phyloP scores from a whole-genome alignment of 2,113 vertebrate genomes.

The Pteronura brasiliensis region DNA sequence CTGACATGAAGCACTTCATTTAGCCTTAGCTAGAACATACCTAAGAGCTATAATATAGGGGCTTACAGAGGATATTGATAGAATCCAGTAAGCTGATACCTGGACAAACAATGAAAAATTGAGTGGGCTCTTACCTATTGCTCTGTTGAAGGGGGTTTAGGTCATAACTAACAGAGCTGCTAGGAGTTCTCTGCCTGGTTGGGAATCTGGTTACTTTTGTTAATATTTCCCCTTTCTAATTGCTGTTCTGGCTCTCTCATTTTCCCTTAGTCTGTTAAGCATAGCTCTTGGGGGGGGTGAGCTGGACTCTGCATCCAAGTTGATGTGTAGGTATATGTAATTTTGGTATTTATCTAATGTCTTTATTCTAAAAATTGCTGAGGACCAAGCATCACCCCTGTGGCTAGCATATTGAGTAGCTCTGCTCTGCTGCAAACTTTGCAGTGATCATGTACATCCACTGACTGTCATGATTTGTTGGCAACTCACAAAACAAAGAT shows the following conservation, averaged over 20 bases:
- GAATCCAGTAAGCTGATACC: neutral
- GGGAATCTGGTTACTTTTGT: neutral
- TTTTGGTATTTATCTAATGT: neutral
- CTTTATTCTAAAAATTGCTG: neutral
- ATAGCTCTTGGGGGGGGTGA: rapidly evolving
- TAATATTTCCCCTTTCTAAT: neutral
- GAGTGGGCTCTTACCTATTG: neutral
- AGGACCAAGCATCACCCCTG: neutral
- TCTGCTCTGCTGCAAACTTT: neutral
- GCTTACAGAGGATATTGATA: neutral
- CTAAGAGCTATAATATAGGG: too few relatives aligned
- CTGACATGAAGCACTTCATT: neutral
- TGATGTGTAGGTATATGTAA: neutral
- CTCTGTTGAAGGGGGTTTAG: neutral
- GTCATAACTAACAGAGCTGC: neutral
- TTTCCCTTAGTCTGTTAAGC: neutral
- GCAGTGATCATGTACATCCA: rapidly evolving
- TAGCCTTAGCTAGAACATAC: neutral
- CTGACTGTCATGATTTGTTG: neutral
- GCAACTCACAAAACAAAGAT: neutral
- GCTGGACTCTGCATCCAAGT: neutral
- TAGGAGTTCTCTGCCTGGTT: neutral
- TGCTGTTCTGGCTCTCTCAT: neutral
- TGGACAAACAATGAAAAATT: too few relatives aligned
- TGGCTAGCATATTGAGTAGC: neutral